Evolutionary conservation across 2,888 invertebrate genomes (phyloP), one percentile per base, ranked within the genome.

Genomic region (Drosophila stalkeri): DNA sequence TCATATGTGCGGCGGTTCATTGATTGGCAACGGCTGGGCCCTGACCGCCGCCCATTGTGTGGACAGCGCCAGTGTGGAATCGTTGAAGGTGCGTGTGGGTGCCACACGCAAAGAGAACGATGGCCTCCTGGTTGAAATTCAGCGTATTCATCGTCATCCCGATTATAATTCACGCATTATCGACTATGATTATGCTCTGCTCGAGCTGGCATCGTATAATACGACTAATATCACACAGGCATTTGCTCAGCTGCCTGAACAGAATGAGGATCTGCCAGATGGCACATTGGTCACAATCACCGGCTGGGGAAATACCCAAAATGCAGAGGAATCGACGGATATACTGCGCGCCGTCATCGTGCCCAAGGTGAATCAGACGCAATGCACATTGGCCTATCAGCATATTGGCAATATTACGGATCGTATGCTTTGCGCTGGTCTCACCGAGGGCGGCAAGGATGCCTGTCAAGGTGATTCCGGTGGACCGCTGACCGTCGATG

Each of bases 1-100:
- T 54, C 94, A 94, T 68, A 91, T 91, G 61, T 94, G 94, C 62
- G 94, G 94, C 18, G 94, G 93, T 6, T 92, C 93, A 0, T 91
- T 94, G 57, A 91, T 94, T 41, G 90, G 88, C 7, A 75, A 76
- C 41, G 89, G 81, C 6, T 90, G 89, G 60, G 92, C 93, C 3
- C 71, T 94, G 7, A 94, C 93, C 1, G 94, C 94, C 0, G 94
- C 93, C 64, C 92, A 94, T 64, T 94, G 94, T 66, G 91, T 91
- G 2, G 79, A 81, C 16, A 87, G 82, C 35, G 60, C 62, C 3
- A 51, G 62, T 12, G 56, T 59, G 4, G 33, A 27, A 6, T 33
- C 44, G 5, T 49, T 89, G 7, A 77, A 74, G 18, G 90, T 94
- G 2, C 91, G 94, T 27, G 92, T 92, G 7, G 94, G 94, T 1